phyloP scores from a whole-genome alignment of 2,888 invertebrate genomes.

The Tupiocoris notatus region DNA sequence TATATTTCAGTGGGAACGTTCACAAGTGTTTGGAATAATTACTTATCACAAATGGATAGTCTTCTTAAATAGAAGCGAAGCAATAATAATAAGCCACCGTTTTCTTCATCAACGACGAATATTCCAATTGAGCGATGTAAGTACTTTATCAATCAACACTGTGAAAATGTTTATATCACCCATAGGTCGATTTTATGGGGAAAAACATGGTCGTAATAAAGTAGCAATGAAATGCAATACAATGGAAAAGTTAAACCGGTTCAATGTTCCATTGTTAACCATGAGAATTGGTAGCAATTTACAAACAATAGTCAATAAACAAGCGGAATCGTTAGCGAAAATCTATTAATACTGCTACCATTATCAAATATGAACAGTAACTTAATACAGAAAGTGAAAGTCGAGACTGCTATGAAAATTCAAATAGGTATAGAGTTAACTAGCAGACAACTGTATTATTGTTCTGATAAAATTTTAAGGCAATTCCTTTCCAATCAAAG shows the following conservation, averaged over 20 bases:
- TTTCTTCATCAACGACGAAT: not conserved
- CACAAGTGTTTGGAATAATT: no score
- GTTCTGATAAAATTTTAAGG: not conserved
- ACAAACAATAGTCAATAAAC: not conserved
- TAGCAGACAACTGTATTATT: not conserved
- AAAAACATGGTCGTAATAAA: not conserved
- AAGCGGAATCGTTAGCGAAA: not conserved
- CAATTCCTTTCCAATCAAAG: not conserved
- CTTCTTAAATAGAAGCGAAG: no score
- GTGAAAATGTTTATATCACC: not conserved
- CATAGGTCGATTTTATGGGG: not conserved
- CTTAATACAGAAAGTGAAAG: not conserved
- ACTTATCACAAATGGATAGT: no score
- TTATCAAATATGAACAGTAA: not conserved
- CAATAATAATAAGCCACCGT: no score
- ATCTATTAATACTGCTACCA: no score
- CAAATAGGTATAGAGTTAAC: no score
- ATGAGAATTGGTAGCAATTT: no score
- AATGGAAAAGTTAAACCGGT: no score
- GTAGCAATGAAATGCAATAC: no score
- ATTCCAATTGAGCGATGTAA: conserved; percentile 18
- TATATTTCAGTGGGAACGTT: no score
- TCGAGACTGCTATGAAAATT: no score
- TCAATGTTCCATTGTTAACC: no score
- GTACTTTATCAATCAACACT: conserved; percentile 1